A percentile compares a stretch with the other conserved stretches of the same genome.
These are phyloP conservation scores for Theodoxus fluviatilis DNA, from an alignment of 2,888 invertebrate genomes.

Conservation along the genomic window DNA sequence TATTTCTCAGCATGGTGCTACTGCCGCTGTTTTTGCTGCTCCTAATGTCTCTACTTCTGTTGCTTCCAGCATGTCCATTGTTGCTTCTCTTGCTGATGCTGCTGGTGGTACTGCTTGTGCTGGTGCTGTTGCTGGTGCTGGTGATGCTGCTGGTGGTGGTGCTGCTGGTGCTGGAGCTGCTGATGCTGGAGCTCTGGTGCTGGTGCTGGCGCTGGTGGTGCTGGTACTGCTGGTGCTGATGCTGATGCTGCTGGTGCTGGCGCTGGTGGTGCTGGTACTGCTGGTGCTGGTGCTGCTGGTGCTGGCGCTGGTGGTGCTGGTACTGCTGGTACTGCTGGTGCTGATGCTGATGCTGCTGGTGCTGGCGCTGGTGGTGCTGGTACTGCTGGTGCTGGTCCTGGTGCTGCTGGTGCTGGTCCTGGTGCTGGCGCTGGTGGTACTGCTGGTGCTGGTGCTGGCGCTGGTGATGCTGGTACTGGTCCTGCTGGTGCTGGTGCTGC, in stretches of 20 bases:
- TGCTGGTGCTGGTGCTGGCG: constrained; percentile 21
- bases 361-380: not conserved
- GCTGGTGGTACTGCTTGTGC: not conserved
- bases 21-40: not conserved
- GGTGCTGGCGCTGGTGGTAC: constrained; percentile 20
- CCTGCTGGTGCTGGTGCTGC: not conserved
- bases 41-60: not conserved
- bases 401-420: constrained; percentile 14
- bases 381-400: too few species aligned
- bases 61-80: too few species aligned
- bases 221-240: not conserved
- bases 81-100: not conserved
- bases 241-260: too few species aligned
- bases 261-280: too few species aligned
- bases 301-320: too few species aligned
- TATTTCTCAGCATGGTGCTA: not conserved
- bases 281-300: too few species aligned
- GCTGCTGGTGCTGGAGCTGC: not conserved
- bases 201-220: not conserved
- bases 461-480: constrained; percentile 23
- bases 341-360: not conserved
- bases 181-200: not conserved
- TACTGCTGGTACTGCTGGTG: too few species aligned
- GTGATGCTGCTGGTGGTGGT: constrained; percentile 7
- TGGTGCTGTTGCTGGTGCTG: constrained; percentile 2